Evolutionary conservation across 2,888 invertebrate species (phyloP).

Genomic region (Bedellia somnulentella): DNA sequence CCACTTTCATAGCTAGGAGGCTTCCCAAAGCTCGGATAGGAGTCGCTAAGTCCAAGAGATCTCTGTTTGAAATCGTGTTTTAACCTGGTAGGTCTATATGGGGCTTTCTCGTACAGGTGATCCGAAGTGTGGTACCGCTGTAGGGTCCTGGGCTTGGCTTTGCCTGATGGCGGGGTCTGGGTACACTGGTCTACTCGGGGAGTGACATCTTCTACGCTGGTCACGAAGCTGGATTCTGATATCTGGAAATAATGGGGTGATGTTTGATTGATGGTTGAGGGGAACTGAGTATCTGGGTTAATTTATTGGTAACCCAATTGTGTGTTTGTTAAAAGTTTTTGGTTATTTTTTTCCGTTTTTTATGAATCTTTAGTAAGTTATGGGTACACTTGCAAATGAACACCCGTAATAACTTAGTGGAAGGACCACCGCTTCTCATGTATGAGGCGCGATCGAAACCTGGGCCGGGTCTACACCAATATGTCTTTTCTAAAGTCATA

Average conservation of each 20-base stretch:
- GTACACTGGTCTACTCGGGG: constrained; percentile 44
- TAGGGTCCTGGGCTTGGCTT: constrained; percentile 44
- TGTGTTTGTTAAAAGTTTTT: too few relatives aligned
- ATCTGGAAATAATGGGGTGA: constrained; percentile 31
- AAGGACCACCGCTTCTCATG: too few relatives aligned
- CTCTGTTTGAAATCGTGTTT: constrained; percentile 31
- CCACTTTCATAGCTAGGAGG: constrained; percentile 40
- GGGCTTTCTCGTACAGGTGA: constrained; percentile 30
- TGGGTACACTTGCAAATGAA: too few relatives aligned
- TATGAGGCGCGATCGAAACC: too few relatives aligned
- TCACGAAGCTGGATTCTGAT: constrained; percentile 53
- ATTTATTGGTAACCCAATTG: too few relatives aligned
- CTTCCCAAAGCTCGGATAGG: constrained; percentile 37
- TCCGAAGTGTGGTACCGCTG: constrained; percentile 61
- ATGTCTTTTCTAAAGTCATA: too few relatives aligned
- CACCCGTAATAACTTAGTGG: too few relatives aligned
- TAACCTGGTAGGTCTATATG: constrained; percentile 20
- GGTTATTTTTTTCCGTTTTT: too few relatives aligned
- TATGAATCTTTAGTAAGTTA: too few relatives aligned
- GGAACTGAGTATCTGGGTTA: too few relatives aligned
- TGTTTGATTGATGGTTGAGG: too few relatives aligned
- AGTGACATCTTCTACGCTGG: constrained; percentile 44
- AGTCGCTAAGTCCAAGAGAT: constrained; percentile 38
- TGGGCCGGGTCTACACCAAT: too few relatives aligned
- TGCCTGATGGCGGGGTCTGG: constrained; percentile 48